phyloP scores from a whole-genome alignment of 2,797 vertebrate species.

The Hoplostethus atlanticus region DNA sequence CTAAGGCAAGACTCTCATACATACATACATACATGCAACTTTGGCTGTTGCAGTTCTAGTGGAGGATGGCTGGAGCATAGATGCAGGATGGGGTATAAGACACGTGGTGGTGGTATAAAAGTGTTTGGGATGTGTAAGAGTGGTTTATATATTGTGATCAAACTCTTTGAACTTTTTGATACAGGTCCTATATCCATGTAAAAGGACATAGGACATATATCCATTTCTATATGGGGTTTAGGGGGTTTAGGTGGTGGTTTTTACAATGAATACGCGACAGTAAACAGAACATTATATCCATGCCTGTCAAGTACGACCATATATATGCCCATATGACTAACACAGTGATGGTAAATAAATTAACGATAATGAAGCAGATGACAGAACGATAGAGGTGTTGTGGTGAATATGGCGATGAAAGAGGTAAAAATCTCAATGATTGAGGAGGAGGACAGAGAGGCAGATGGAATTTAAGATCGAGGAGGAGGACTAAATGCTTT shows the following conservation, averaged over 20 bases:
- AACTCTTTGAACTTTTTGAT: not conserved
- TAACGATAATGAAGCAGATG: slow-evolving; percentile 33
- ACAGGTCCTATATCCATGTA: not conserved
- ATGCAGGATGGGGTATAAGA: too few relatives aligned
- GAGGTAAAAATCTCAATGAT: slow-evolving; percentile 9
- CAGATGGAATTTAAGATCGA: slow-evolving; percentile 35
- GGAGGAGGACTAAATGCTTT: slow-evolving; percentile 41
- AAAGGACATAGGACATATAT: not conserved
- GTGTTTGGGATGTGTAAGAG: not conserved
- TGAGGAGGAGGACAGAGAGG: slow-evolving; percentile 21
- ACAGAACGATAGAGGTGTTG: slow-evolving; percentile 29
- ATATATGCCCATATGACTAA: slow-evolving; percentile 14
- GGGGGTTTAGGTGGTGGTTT: too few relatives aligned
- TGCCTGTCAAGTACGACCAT: not conserved
- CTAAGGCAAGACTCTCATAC: not conserved
- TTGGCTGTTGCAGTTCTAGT: too few relatives aligned
- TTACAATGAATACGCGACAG: not conserved
- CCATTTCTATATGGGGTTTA: slow-evolving; percentile 3
- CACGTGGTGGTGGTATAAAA: too few relatives aligned
- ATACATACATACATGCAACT: too few relatives aligned
- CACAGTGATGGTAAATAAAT: slow-evolving; percentile 9
- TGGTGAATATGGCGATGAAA: slow-evolving; percentile 20
- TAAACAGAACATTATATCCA: slow-evolving; percentile 24
- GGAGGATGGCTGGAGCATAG: not conserved
- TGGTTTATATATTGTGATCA: not conserved